Base-by-base conservation (phyloP, 2,113 vertebrate species). In the Lepisosteus oculatus region DNA sequence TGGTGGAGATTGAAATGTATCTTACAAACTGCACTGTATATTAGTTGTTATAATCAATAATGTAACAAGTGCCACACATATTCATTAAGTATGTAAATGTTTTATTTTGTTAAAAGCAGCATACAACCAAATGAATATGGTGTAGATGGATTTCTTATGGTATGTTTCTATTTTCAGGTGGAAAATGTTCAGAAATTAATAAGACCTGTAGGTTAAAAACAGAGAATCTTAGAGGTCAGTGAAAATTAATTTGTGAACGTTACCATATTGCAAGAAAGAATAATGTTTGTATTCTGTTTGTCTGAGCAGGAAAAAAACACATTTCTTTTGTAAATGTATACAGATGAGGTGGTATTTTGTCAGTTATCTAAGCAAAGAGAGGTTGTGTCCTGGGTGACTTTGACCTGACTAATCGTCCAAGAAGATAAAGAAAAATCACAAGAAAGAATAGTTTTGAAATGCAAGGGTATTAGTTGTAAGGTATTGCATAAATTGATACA, bases 211-310 rank as follows among this genome's bases (percentile, higher is more conserved):
- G 70, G 76, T 74, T 72, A 76, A 72, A 74, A 62, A 73, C 71
- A 71, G 75, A 72, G 47, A 55, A 76, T 73, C 70, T 76, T 65
- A 72, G 74, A 77, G 81, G 72, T 79, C 72, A 76, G 72, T 73
- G 67, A 71, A 81, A 78, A 83, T 76, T 56, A 72, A 57, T 72
- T 82, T 69, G 76, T 61, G 57, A 68, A 41, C 17, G 14, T 29
- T 51, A 51, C 47, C 5, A 9, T 51, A 29, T 45, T 67, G 62
- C 66, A 65, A 14, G 67, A 77, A 62, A 74, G 61, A 70, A 70
- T 74, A 72, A 76, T 83, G 69, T 82, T 82, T 74, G 77, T 75
- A 69, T 68, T 17, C 69, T 69, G 68, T 70, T 78, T 76, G 64
- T 64, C 44, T 55, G 61, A 64, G 54, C 45, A 63, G 12, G 43